Base-by-base conservation (phyloP, 2,113 vertebrate genomes). In the Bathybates hornii region DNA sequence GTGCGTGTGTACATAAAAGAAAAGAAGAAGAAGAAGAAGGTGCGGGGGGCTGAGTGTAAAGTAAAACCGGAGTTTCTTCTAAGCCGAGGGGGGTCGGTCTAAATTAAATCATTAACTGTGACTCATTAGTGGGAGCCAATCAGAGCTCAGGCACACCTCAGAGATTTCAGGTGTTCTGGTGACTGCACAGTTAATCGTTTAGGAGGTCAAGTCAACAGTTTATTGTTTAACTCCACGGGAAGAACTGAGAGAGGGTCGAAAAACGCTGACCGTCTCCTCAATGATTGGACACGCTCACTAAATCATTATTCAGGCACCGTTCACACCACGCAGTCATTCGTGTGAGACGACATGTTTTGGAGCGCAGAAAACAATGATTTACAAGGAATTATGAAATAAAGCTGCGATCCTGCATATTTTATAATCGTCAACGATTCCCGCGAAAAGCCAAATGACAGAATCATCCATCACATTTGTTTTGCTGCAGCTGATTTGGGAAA, bases 71-170 rank as follows among this genome's bases (percentile, higher is more conserved):
- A 27, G 13, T 45, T 71, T 24, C 13, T 5, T 63, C 24, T 17
- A 9, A 68, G 5, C 63, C 5, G 6, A 45, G 13, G 19, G 52
- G 68, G 84, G 86, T 89, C 53, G 50, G n/a, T 86, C 54, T 29
- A 38, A 83, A 90, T 94, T 79, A 94, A 93, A 93, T 78, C 88
- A 94, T 93, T 93, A 93, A 93, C 92, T 66, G 87, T 86, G 82
- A 32, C 57, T 89, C 84, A 89, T 92, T 56, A 84, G 86, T 6
- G 16, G 29, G 48, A 87, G 78, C 89, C 89, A 89, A 86, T 93
- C 84, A 84, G 71, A 29, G 29, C 10, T 10, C 80, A 53, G 80
- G 84, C 12, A 17, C 2, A 6, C 45, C 14, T 89, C 80, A 79
- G 41, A 61, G 63, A 32, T 29, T 57, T 89, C 43, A 38, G 52